These are phyloP conservation scores for Tanytarsus gracilentus DNA, from an alignment of 2,888 invertebrate genomes.

Conservation along the genomic window DNA sequence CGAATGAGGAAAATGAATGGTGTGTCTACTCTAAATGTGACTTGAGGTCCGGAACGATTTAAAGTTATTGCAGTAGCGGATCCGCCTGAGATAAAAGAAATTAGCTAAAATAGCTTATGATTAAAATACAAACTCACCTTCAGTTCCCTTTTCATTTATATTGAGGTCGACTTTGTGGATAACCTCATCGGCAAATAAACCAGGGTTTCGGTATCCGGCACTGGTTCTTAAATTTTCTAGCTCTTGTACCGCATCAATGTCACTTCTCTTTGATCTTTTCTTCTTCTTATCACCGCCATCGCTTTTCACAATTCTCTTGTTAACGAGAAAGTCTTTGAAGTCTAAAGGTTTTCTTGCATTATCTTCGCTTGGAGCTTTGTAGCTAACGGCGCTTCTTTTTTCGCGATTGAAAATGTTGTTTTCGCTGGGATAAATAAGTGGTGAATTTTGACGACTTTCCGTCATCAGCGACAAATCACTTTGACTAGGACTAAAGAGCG, in stretches of 20 bases:
- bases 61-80: slow-evolving; percentile 50
- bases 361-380: slow-evolving; percentile 33
- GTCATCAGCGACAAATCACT: slow-evolving; percentile 63
- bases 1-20: slow-evolving; percentile 62
- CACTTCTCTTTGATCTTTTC: slow-evolving; percentile 2
- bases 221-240: background rate
- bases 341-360: slow-evolving; percentile 31
- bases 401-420: background rate
- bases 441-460: slow-evolving; percentile 37
- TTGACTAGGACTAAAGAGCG: slow-evolving; percentile 51
- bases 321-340: slow-evolving; percentile 33
- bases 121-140: no score
- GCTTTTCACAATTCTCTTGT: slow-evolving; percentile 36
- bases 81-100: slow-evolving; percentile 46
- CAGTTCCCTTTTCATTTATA: slow-evolving; percentile 54
- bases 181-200: slow-evolving; percentile 50
- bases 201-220: no score
- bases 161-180: slow-evolving; percentile 54
- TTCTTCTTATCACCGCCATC: slow-evolving; percentile 33
- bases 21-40: slow-evolving; percentile 48
- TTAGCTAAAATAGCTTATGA: background rate
- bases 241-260: background rate
- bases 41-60: slow-evolving; percentile 47
- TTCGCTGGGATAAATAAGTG: background rate
- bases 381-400: slow-evolving; percentile 32